phyloP scores from a whole-genome alignment of 2,113 vertebrate species.

The Odontesthes bonariensis region DNA sequence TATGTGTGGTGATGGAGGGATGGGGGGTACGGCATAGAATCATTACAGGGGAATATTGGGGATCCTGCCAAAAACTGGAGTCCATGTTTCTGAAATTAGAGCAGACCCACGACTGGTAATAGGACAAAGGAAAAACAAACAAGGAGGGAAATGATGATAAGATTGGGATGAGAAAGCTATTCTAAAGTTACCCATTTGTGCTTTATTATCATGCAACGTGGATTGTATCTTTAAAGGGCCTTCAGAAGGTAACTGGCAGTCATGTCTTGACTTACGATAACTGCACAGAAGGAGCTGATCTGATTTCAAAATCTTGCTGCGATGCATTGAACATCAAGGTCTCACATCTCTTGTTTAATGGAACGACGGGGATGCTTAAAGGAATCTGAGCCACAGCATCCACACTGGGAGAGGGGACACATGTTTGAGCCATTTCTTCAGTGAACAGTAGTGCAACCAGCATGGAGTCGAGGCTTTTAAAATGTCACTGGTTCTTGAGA shows the following conservation, averaged over 20 bases:
- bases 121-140: neutral
- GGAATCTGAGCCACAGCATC: constrained; percentile 1
- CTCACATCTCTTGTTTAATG: neutral
- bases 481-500: constrained; percentile 65
- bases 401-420: neutral
- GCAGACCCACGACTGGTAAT: neutral
- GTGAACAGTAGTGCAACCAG: constrained; percentile 27
- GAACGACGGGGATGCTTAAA: neutral
- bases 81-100: constrained; percentile 8
- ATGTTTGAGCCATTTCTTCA: constrained; percentile 19
- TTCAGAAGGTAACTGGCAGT: neutral
- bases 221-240: constrained; percentile 8
- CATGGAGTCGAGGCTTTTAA: constrained; percentile 64
- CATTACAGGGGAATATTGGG: neutral
- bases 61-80: neutral
- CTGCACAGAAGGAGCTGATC: neutral
- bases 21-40: too few species aligned
- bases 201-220: neutral
- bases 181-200: neutral
- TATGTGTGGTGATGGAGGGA: too few species aligned
- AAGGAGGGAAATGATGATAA: neutral
- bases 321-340: neutral
- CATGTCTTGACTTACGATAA: neutral
- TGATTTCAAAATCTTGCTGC: neutral
- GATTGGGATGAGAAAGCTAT: neutral